Conservation (phyloP, 2,113 vertebrate species). For the Zosterops hypoxanthus region DNA sequence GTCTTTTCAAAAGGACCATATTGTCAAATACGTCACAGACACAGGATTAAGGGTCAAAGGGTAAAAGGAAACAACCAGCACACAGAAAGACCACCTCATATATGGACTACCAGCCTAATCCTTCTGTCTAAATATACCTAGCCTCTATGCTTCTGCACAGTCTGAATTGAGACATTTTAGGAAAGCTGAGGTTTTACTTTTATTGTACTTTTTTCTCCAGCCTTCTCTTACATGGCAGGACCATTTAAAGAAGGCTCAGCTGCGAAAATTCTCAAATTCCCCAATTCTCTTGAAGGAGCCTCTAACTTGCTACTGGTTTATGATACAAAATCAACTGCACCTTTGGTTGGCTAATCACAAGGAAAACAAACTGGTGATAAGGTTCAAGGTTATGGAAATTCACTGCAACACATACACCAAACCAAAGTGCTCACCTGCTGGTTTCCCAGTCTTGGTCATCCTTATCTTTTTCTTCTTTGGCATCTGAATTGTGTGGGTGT, state of each 20-base stretch:
- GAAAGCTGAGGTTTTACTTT: not conserved
- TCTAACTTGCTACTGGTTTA: not conserved
- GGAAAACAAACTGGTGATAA: not conserved
- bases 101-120: not conserved
- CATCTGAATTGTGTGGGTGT: slow-evolving; percentile 81
- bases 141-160: not conserved
- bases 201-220: not conserved
- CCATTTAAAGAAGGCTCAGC: not conserved
- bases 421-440: slow-evolving; percentile 79
- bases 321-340: not conserved
- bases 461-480: slow-evolving; percentile 84
- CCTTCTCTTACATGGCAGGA: not conserved
- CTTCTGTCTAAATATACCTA: not conserved
- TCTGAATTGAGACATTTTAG: not conserved
- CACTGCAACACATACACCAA: not conserved
- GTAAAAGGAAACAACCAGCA: not conserved
- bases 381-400: not conserved
- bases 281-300: accelerated
- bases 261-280: not conserved
- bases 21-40: not conserved
- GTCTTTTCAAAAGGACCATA: not conserved
- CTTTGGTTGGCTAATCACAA: not conserved
- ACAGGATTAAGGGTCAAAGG: not conserved
- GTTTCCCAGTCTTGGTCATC: slow-evolving; percentile 91
- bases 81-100: not conserved